Conservation (phyloP, 2,797 vertebrate species). For the Myiotriccus ornatus region DNA sequence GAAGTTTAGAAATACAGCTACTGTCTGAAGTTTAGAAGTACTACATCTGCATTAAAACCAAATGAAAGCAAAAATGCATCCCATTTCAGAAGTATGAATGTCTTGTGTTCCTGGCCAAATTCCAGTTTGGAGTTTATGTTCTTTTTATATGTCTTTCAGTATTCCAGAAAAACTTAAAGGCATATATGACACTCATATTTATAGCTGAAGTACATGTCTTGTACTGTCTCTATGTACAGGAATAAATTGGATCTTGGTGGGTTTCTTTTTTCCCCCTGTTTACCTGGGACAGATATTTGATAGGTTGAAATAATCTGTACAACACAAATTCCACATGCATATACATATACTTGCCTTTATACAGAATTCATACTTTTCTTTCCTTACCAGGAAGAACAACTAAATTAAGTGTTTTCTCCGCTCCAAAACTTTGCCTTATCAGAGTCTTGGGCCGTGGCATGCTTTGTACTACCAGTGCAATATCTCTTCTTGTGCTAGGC, state of each 20-base stretch:
- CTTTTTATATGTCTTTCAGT: not conserved
- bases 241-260: not conserved
- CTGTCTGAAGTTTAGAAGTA: not conserved
- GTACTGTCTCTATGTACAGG: not conserved
- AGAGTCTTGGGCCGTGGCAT: not conserved
- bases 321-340: not conserved
- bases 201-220: not conserved
- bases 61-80: not conserved
- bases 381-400: not conserved
- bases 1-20: not conserved
- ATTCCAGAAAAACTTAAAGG: not conserved
- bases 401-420: not conserved
- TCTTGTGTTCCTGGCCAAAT: not conserved
- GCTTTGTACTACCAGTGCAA: not conserved
- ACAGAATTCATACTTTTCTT: not conserved
- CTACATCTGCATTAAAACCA: not conserved
- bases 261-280: fast-evolving
- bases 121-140: not conserved
- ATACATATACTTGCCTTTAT: not conserved
- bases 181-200: not conserved
- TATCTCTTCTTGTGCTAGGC: not conserved
- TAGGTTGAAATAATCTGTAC: not conserved
- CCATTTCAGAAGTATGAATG: not conserved
- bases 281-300: not conserved
- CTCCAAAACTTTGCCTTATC: not conserved